Evolutionary conservation across 2,797 vertebrate species (phyloP), one percentile per base, ranked within the genome.

Genomic region (Caiman crocodilus): DNA sequence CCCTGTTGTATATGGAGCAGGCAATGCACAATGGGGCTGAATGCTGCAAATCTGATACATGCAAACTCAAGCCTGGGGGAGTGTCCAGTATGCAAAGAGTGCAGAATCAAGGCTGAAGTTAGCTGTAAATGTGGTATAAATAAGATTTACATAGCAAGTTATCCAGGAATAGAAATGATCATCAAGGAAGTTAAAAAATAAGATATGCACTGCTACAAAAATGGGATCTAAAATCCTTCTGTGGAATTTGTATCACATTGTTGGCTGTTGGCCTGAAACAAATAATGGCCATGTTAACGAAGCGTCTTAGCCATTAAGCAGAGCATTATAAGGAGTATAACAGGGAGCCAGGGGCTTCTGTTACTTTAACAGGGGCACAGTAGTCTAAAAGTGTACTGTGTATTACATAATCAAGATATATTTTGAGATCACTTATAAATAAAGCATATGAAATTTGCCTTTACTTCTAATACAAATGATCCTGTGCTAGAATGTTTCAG

Each of bases 81-180:
- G 94, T 91, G 91, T 91, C 67, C 81, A 85, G 82, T 94, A 83
- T 82, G 74, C 88, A 95, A 93, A 73, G 84, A 94, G 94, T 77
- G 88, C 23, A 28, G 81, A 88, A 76, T 83, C 81, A 42, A 91
- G 94, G 88, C 75, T 88, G 94, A 81, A 96, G 93, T 95, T 95
- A 96, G 96, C 94, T 96, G 94, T 96, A 97, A 97, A 96, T 90
- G 96, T 5, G 28, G 56, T 42, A 86, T 92, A 90, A 85, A 86
- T 79, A 80, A 82, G 77, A 89, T 96, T 94, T 95, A 82, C 90
- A 21, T 91, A 95, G 89, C 90, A 91, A 85, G 83, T 86, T 76
- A 79, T 86, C 20, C 84, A 59, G 93, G 81, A 93, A 96, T 88
- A 77, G 76, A 95, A 96, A 88, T 97, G 93, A 94, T 93, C 93